Conservation (phyloP, 1,140 invertebrate species). For the Caenorhabditis latens region DNA sequence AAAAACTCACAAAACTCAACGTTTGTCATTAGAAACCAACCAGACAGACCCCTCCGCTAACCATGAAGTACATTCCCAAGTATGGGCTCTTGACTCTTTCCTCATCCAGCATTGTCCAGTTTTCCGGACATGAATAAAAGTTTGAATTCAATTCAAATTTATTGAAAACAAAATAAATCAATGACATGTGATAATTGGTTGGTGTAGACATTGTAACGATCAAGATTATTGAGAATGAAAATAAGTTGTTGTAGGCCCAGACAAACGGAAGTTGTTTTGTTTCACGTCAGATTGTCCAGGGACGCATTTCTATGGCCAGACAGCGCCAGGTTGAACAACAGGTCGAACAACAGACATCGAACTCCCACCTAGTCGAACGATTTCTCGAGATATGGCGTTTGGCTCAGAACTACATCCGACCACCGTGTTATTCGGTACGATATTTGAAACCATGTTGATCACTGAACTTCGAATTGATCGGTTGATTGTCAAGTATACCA, state of each 20-base stretch:
- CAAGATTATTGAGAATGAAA: background rate
- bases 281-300: no score
- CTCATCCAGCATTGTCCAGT: background rate
- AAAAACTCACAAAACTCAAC: background rate
- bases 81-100: background rate
- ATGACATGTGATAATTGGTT: conserved; percentile 3
- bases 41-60: background rate
- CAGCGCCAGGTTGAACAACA: no score
- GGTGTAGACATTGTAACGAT: background rate
- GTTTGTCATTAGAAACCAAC: background rate
- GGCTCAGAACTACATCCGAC: background rate
- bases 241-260: background rate
- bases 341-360: no score
- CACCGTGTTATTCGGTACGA: background rate
- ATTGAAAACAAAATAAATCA: background rate
- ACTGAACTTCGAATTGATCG: background rate
- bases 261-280: no score
- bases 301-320: no score
- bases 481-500: background rate
- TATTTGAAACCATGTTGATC: background rate
- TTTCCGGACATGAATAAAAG: background rate
- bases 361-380: background rate
- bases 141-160: background rate
- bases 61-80: background rate
- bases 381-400: background rate